A percentile compares a stretch with the other conserved stretches of the same genome.
Evolutionary conservation across 1,140 invertebrate genomes (phyloP).

Genomic region (Scaptomyza montana): DNA sequence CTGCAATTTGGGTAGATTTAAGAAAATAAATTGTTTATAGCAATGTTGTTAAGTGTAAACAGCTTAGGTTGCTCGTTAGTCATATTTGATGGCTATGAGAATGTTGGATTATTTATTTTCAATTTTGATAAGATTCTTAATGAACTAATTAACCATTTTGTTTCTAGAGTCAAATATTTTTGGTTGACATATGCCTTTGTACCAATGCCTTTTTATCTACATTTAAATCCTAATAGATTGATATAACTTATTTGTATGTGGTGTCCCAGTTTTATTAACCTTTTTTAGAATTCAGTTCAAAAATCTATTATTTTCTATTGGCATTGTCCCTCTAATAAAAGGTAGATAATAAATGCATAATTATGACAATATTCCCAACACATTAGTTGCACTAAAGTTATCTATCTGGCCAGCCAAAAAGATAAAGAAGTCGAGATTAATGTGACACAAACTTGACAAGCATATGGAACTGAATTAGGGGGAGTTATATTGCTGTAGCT

Average conservation of each 20-base stretch:
- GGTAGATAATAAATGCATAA: constrained; percentile 35
- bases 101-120: too few species aligned
- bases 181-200: too few species aligned
- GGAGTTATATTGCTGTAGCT: constrained; percentile 2
- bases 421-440: constrained; percentile 37
- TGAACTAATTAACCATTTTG: too few species aligned
- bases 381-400: background rate
- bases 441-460: constrained; percentile 70
- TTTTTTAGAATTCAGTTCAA: too few species aligned
- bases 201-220: too few species aligned
- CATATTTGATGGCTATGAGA: background rate
- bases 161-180: too few species aligned
- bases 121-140: too few species aligned
- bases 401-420: constrained; percentile 5
- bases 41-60: background rate
- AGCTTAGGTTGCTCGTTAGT: background rate
- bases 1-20: constrained; percentile 1
- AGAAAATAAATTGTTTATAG: constrained; percentile 2
- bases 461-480: constrained; percentile 31
- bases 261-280: too few species aligned
- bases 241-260: too few species aligned
- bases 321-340: constrained; percentile 13
- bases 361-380: background rate
- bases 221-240: too few species aligned
- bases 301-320: constrained; percentile 1